A percentile compares a stretch with the other conserved stretches of the same genome.
phyloP scores from a whole-genome alignment of 2,797 vertebrate species.

The Sorex maritimensis region DNA sequence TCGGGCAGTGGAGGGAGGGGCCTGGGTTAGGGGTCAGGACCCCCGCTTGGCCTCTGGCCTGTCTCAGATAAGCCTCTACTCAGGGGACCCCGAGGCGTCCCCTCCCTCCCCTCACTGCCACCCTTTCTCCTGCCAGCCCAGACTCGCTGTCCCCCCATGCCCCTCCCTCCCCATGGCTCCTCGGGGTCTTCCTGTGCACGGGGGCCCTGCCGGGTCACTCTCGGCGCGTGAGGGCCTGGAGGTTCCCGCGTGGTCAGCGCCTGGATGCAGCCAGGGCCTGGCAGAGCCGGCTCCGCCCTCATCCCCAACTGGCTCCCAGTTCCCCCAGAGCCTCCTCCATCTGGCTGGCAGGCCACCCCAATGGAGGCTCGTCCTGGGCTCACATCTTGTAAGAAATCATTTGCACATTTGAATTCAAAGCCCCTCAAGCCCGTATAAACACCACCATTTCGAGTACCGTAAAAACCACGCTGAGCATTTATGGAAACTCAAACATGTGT shows the following conservation, averaged over 20 bases:
- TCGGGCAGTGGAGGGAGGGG: too few relatives aligned
- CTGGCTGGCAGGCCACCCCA: slow-evolving; percentile 80
- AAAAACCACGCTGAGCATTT: slow-evolving; percentile 89
- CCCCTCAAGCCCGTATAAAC: slow-evolving; percentile 84
- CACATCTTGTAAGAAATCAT: slow-evolving; percentile 87
- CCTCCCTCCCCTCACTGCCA: fast-evolving
- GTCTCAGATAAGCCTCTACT: not conserved
- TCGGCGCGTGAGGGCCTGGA: not conserved
- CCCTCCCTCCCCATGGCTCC: not conserved
- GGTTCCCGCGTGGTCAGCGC: not conserved
- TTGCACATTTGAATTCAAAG: slow-evolving; percentile 85
- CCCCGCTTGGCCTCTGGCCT: fast-evolving
- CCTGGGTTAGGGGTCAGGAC: fast-evolving
- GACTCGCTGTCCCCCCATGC: not conserved
- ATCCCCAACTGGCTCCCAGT: slow-evolving; percentile 79
- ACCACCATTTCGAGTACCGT: slow-evolving; percentile 81
- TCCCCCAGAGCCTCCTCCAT: slow-evolving; percentile 75
- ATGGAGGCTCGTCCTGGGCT: slow-evolving; percentile 80
- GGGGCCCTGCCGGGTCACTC: not conserved
- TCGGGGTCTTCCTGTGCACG: not conserved
- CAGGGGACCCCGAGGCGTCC: fast-evolving
- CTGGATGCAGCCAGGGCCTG: slow-evolving; percentile 38
- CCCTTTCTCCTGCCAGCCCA: not conserved
- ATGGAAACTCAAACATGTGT: slow-evolving; percentile 92
- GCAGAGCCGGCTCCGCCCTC: slow-evolving; percentile 78